Base-by-base conservation (phyloP, 2,113 vertebrate species). In the Limanda limanda region DNA sequence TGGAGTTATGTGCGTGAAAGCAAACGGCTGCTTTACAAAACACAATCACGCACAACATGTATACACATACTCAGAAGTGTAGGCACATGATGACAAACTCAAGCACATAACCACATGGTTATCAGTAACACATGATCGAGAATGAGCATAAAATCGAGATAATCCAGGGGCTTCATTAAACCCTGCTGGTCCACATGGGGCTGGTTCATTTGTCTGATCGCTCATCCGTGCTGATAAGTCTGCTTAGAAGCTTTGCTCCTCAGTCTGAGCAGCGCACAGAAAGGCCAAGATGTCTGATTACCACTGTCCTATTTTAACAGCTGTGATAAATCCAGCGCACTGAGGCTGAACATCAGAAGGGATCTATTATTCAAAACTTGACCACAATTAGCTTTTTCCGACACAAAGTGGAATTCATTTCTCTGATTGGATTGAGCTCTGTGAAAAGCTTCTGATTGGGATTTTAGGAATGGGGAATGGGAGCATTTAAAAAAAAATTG, bases 301-400 rank as follows among this genome's bases (percentile, higher is more conserved):
- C 56, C 24, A 71, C 54, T 62, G 18, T 72, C 48, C 84, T 68
- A 84, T 78, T 72, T 78, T 72, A 74, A 55, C 17, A 5, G 51
- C 63, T 37, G 17, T 52, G 68, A 76, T 79, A 60, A 81, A 88
- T 78, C 1, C 64, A 27, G 60, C 17, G 63, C 2, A 24, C 24
- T 21, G 48, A 71, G 55, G 60, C 68, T 51, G 59, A 61, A 74
- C 77, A 57, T 42, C 51, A 58, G 23, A 1, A 12, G 15, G 0
- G 8, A 55, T 4, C 48, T 48, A 56, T 59, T 45, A 61, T 65
- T 45, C 42, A 45, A 47, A 21, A 35, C n/a, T 18, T 56, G 56
- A 67, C 56, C 73, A 37, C 20, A 23, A 35, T 21, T 6, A 54
- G 24, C 60, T 61, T 56, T 51, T 59, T 64, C 62, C 62, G 42